Conservation (phyloP, 1,140 invertebrate species). For the Brachionus angularis region DNA sequence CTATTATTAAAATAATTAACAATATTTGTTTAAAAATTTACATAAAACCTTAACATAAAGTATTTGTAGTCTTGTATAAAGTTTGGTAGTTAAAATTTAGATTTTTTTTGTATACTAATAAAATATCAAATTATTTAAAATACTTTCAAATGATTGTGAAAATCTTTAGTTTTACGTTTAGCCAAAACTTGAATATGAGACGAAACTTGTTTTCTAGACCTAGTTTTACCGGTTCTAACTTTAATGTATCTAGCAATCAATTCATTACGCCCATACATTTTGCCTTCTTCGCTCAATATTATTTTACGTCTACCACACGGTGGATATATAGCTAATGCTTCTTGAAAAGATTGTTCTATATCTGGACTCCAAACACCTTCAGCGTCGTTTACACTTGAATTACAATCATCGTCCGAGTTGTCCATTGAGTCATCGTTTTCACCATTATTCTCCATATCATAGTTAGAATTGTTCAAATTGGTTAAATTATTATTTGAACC, state of each 20-base stretch:
- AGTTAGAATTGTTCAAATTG: neutral
- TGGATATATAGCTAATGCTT: constrained; percentile 97
- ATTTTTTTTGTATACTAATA: too few species aligned
- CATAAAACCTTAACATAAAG: too few species aligned
- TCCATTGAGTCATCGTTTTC: constrained; percentile 33
- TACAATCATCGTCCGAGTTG: constrained; percentile 60
- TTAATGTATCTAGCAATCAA: constrained; percentile 98
- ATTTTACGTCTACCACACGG: constrained; percentile 98
- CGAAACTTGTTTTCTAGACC: constrained; percentile 97
- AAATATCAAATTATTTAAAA: too few species aligned
- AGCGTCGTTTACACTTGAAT: constrained; percentile 81
- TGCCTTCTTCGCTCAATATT: constrained; percentile 98
- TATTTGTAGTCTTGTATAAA: too few species aligned
- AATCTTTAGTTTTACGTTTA: constrained; percentile 91
- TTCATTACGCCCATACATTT: constrained; percentile 99
- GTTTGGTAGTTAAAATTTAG: too few species aligned
- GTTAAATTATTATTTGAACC: too few species aligned
- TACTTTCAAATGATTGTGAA: constrained; percentile 84
- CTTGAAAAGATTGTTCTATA: constrained; percentile 99
- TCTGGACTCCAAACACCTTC: constrained; percentile 99
- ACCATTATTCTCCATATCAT: constrained; percentile 2
- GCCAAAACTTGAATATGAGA: constrained; percentile 99
- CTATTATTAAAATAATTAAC: too few species aligned
- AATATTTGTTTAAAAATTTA: too few species aligned
- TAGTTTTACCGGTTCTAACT: constrained; percentile 93